These are phyloP conservation scores for Apodemia mormo DNA, from an alignment of 2,888 invertebrate genomes.

Conservation along the genomic window DNA sequence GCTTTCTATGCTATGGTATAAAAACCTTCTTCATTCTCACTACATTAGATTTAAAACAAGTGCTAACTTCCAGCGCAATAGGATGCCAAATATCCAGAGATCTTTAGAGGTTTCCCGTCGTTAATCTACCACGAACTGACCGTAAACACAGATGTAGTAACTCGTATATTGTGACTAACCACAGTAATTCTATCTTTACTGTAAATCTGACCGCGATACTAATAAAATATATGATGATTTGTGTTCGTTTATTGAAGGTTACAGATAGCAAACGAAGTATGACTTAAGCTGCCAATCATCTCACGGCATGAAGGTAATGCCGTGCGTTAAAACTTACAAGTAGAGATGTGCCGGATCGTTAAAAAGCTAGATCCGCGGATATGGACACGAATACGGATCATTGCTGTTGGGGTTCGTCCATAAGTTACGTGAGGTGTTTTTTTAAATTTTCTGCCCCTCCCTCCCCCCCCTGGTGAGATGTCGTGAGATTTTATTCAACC, in stretches of 20 bases:
- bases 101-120: neutral
- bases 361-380: too few relatives aligned
- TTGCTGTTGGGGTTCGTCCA: too few relatives aligned
- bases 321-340: too few relatives aligned
- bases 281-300: too few relatives aligned
- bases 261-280: neutral
- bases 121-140: constrained; percentile 11
- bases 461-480: too few relatives aligned
- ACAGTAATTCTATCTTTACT: constrained; percentile 29
- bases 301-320: too few relatives aligned
- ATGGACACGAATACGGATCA: too few relatives aligned
- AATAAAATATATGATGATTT: neutral
- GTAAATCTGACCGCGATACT: constrained; percentile 20
- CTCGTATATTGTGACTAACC: constrained; percentile 19
- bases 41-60: neutral
- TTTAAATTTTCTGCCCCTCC: too few relatives aligned
- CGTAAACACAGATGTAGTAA: constrained; percentile 1
- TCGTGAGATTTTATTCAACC: too few relatives aligned
- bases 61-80: neutral
- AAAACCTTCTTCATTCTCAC: neutral
- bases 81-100: constrained; percentile 5
- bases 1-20: too few relatives aligned
- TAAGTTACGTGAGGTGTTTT: too few relatives aligned
- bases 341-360: too few relatives aligned
- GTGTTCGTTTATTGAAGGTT: neutral